phyloP scores from a whole-genome alignment of 2,113 vertebrate genomes.

The Periophthalmus modestus region DNA sequence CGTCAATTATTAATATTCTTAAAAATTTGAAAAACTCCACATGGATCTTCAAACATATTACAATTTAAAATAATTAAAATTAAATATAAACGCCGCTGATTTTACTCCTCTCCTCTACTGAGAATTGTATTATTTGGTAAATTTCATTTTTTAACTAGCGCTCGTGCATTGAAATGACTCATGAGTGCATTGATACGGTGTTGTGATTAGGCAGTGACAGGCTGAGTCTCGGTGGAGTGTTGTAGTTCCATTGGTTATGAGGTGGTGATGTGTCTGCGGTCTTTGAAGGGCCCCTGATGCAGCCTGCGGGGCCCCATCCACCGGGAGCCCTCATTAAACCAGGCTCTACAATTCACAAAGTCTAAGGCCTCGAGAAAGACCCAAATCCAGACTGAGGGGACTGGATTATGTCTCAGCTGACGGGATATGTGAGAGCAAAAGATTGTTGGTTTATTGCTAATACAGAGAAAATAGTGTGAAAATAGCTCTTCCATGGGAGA shows the following conservation, averaged over 20 bases:
- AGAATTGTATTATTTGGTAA: not conserved
- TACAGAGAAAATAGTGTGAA: too few species aligned
- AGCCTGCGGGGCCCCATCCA: constrained; percentile 54
- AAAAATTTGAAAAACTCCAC: too few species aligned
- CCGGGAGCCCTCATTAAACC: constrained; percentile 64
- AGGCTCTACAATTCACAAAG: constrained; percentile 32
- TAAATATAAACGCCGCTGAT: not conserved
- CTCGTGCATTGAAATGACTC: not conserved
- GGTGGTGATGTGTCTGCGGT: constrained; percentile 55
- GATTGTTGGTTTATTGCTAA: not conserved
- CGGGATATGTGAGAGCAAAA: constrained; percentile 8
- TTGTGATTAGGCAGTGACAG: not conserved
- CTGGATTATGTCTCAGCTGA: constrained; percentile 18
- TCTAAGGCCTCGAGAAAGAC: constrained; percentile 10
- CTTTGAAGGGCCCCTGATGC: constrained; percentile 47
- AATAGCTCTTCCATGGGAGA: too few species aligned
- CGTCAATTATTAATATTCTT: too few species aligned
- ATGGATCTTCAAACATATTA: too few species aligned
- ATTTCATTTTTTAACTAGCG: not conserved
- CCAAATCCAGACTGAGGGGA: constrained; percentile 16
- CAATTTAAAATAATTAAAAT: too few species aligned
- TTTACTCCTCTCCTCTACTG: not conserved
- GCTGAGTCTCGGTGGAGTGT: not conserved
- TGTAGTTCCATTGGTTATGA: not conserved
- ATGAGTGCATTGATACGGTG: not conserved